Evolutionary conservation across 2,888 invertebrate species (phyloP), one percentile per base, ranked within the genome.

Genomic region (Steinernema carpocapsae): DNA sequence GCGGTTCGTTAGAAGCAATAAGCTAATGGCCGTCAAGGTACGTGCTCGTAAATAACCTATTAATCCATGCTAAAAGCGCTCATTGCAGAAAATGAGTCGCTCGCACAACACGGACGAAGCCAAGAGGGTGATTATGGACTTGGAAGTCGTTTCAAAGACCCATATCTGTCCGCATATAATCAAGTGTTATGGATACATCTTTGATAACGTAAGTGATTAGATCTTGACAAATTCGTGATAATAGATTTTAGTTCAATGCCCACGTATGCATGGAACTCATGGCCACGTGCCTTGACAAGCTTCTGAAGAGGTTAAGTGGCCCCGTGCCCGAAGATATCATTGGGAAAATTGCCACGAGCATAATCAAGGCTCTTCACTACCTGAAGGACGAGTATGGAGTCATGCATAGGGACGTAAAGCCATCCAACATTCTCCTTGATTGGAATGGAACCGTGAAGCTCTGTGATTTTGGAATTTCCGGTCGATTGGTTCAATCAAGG

Each of bases 261-360:
- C 97, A 97, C 95, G 97, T 99, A 88, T 99, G 97, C 88, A 99
- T 99, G 99, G 99, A 99, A 90, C 91, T 97, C 82, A 99, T 99
- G 99, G 93, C 95, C 17, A 95, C 96, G 24, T 99, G 99, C 90
- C 93, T 99, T 88, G 99, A 99, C 89, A 97, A 97, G 90, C 90
- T 99, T 77, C 95, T 94, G 89, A 90, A 92, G 83, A 82, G 75
- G 22, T 56, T 78, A 48, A 92, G 92, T 78, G 92, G 92, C 81
- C 93, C 95, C n/a, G 93, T 99, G 87, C 97, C 97, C 2, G 97
- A 99, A 90, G 91, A 92, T 84, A 95, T 99, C 87, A 91, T 99
- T 81, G 97, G 97, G 83, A 97, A 97, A 91, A 94, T 99, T 82
- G 94, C 96, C 77, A 93, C 96, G 79, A 95, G 96, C 94, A 95